Base-by-base conservation (phyloP, 2,888 invertebrate genomes). In the Tridacna crocea region DNA sequence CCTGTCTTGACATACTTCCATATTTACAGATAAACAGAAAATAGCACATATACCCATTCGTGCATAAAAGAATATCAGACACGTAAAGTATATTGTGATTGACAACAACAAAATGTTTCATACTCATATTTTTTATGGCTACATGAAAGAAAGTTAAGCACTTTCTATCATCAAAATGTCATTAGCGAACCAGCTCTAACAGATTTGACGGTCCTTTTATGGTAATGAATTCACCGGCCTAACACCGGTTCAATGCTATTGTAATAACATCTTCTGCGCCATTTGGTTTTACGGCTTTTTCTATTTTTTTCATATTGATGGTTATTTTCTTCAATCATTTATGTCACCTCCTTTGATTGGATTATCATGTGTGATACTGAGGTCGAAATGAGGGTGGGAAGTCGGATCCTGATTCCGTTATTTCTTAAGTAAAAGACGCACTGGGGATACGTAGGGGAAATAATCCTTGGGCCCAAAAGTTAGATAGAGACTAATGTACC, bases 201-300 rank as follows among this genome's bases (percentile, higher is more conserved):
- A 24, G 70, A 12, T 48, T 70, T 70, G 47, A 70, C 70, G 70
- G 70, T 48, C 15, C 12, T 51, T 70, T 70, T 70, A 70, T 70
- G 70, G 51, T 70, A 70, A 70, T 70, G 70, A 70, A 70, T 70
- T 26, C 70, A 26, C 51, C 70, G 51, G 47, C 47, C 19, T 51
- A 51, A 51, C 70, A 70, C 24, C 36, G 22, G 70, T 70, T 17
- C 51, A 36, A 22, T 51, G 48, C 24, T 70, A 51, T 51, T 10
- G 26, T 70, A 51, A 70, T 70, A 70, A 26, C 70, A 22, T n/a
- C n/a, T 70, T 70, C 70, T 26, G 70, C 70, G 51, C 70, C 70
- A 70, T 70, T 70, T 70, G 70, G 51, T 51, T 70, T 70, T 70
- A 70, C 51, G 70, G 51, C 22, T 15, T 70, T 48, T 36, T 36